Percentiles rank a stretch among this genome's conserved stretches.
Evolutionary conservation across 2,888 invertebrate genomes (phyloP).

Genomic region (Phytoseiulus persimilis): DNA sequence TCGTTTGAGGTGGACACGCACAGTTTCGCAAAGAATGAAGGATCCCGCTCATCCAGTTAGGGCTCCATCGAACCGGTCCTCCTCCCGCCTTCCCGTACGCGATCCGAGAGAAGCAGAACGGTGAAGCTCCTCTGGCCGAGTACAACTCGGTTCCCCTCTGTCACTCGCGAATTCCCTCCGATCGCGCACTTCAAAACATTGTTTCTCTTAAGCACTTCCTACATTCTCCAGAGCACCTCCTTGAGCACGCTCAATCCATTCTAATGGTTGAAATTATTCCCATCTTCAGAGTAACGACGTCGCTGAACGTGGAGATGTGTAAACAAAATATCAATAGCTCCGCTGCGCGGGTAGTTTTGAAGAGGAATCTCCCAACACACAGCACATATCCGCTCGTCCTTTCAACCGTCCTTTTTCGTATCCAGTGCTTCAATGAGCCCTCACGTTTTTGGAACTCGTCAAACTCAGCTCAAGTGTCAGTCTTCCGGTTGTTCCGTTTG

Average conservation of each 20-base stretch:
- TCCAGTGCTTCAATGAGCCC: background rate
- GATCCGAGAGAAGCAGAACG: too few species aligned
- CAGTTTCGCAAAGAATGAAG: background rate
- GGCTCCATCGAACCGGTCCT: background rate
- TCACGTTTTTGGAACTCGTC: background rate
- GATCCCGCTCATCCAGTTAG: background rate
- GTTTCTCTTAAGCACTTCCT: background rate
- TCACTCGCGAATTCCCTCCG: background rate
- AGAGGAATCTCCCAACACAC: background rate
- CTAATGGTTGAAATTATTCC: background rate
- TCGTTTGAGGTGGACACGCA: background rate
- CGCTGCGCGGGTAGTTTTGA: background rate
- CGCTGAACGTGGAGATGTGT: background rate
- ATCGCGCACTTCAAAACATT: background rate
- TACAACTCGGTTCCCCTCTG: too few species aligned
- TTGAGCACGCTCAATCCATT: background rate
- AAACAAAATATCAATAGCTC: background rate
- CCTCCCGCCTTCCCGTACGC: background rate
- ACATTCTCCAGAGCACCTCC: background rate
- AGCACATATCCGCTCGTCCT: too few species aligned
- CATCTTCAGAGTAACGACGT: background rate
- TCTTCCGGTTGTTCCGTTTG: background rate
- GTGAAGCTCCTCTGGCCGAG: too few species aligned
- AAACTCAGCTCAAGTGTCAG: background rate
- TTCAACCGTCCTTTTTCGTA: too few species aligned